Conservation (phyloP, 2,888 invertebrate species). For the Trichopria drosophilae region DNA sequence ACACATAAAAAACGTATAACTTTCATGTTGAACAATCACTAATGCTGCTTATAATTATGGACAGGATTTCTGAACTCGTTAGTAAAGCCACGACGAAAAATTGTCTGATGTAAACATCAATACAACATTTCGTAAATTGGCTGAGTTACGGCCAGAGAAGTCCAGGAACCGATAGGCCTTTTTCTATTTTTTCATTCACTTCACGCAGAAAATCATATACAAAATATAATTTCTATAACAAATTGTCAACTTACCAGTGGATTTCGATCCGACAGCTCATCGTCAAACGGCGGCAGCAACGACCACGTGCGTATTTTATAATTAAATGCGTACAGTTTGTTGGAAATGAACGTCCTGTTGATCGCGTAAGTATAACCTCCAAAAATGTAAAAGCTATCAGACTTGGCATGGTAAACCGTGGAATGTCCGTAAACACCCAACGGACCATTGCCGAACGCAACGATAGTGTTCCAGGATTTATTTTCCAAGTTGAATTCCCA, state of each 20-base stretch:
- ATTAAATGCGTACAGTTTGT: constrained; percentile 78
- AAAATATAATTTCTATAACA: neutral
- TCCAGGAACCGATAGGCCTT: neutral
- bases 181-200: neutral
- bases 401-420: constrained; percentile 79
- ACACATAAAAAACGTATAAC: too few species aligned
- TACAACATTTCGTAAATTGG: constrained; percentile 7
- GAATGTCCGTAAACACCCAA: constrained; percentile 86
- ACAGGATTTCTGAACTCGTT: too few species aligned
- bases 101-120: too few species aligned
- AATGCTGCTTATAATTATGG: too few species aligned
- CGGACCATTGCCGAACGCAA: constrained; percentile 74
- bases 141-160: neutral
- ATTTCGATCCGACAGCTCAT: constrained; percentile 53
- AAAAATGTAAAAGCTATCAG: constrained; percentile 85
- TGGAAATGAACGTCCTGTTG: constrained; percentile 72
- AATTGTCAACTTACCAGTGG: constrained; percentile 56
- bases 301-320: constrained; percentile 80
- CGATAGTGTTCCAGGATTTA: constrained; percentile 72
- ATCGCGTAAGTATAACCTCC: constrained; percentile 81
- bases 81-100: too few species aligned
- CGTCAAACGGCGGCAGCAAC: constrained; percentile 72
- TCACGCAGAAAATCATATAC: too few species aligned
- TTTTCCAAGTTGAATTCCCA: constrained; percentile 82
- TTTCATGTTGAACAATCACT: too few species aligned